Evolutionary conservation across 2,113 vertebrate species (phyloP).

Genomic region (Thomomys bottae): DNA sequence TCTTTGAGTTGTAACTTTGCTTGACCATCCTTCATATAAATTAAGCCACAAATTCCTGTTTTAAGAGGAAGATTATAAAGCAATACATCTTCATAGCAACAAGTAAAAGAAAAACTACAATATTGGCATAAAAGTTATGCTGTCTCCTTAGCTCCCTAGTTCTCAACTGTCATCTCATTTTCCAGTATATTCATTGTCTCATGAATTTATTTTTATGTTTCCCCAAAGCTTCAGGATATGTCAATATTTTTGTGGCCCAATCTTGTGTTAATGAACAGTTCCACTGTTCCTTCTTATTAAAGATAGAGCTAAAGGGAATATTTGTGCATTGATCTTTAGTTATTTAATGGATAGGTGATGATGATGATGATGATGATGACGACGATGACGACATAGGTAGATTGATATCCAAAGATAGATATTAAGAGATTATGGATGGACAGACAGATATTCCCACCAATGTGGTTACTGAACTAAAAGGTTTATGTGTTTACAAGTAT

Average conservation of each 20-base stretch:
- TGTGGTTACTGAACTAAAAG: not conserved
- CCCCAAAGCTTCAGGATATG: rapidly evolving
- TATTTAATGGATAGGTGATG: not conserved
- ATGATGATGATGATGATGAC: too few species aligned
- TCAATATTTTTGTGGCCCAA: not conserved
- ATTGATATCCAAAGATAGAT: too few species aligned
- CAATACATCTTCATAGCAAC: not conserved
- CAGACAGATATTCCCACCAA: not conserved
- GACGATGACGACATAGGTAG: too few species aligned
- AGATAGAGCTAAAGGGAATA: not conserved
- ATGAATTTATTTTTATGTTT: rapidly evolving
- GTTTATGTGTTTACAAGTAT: not conserved
- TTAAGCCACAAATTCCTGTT: not conserved
- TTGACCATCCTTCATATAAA: not conserved
- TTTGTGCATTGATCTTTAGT: not conserved
- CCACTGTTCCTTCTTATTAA: not conserved
- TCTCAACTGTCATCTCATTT: not conserved
- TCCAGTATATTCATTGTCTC: not conserved
- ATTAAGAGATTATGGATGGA: too few species aligned
- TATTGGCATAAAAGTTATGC: not conserved
- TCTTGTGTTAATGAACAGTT: not conserved
- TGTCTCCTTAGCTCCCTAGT: not conserved
- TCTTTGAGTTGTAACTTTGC: not conserved
- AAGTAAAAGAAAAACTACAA: not conserved
- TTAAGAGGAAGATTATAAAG: not conserved